These are phyloP conservation scores for Illadopsis cleaveri DNA, from an alignment of 2,113 vertebrate species.

Conservation along the genomic window DNA sequence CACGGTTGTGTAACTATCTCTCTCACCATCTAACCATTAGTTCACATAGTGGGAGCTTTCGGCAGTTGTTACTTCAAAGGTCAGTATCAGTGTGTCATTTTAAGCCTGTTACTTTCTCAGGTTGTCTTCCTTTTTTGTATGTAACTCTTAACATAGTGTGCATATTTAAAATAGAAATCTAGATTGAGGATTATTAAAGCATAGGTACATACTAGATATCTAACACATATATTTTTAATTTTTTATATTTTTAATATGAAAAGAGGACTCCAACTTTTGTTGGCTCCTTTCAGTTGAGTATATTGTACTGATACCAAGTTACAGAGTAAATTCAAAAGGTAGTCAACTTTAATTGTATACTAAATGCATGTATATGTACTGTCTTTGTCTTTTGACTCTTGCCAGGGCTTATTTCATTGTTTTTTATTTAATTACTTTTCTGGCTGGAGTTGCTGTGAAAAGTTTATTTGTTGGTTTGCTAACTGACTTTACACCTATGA, in stretches of 20 bases:
- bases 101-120: neutral
- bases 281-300: neutral
- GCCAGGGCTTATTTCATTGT: neutral
- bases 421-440: neutral
- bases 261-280: neutral
- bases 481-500: neutral
- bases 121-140: neutral
- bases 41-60: constrained; percentile 84
- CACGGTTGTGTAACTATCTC: constrained; percentile 92
- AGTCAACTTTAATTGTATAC: neutral
- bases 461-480: neutral
- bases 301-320: neutral
- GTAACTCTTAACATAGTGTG: neutral
- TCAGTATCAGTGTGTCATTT: constrained; percentile 59
- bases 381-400: neutral
- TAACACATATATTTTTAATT: neutral
- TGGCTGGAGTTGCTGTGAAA: neutral
- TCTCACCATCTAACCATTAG: constrained; percentile 86
- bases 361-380: neutral
- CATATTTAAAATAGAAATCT: neutral
- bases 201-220: neutral
- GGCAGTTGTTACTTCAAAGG: constrained; percentile 88
- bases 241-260: neutral
- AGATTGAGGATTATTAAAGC: neutral
- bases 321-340: neutral